Evolutionary conservation across 2,113 vertebrate genomes (phyloP), one percentile per base, ranked within the genome.

Genomic region (Euleptes europaea): DNA sequence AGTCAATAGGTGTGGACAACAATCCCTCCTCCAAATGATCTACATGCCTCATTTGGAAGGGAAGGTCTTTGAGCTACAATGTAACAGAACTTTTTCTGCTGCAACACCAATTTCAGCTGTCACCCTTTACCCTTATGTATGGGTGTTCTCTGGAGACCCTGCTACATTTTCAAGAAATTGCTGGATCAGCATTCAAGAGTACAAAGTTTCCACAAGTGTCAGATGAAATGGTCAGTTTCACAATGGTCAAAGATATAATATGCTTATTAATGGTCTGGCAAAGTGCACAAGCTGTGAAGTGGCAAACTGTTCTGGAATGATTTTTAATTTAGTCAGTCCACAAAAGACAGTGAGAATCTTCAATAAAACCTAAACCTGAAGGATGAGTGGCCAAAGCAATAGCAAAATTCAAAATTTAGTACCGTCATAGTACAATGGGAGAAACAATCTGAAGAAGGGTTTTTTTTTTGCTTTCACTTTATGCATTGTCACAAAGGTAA

Each of bases 191-290:
- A 23, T 33, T 21, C 70, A 83, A 31, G n/a, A 74, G n/a, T 72
- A 28, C 4, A 2, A 65, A 83, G 51, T 10, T 3, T 28, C 40
- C 40, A 40, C 57, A 40, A 47, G 28, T n/a, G 47, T 75, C 47
- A 75, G 72, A 75, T 75, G 49, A 83, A 83, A 83, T 38, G 35
- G 40, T 67, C 79, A 81, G 47, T 83, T 66, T 65, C 60, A 83
- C 72, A 83, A 65, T 66, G 72, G 72, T 57, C 70, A 65, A 83
- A 75, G 31, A 60, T 75, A 57, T 83, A 75, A 74, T 83, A 44
- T 63, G 70, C 70, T 83, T 47, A 75, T 83, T 75, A 83, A 83
- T 66, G 42, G 74, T 75, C 72, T 75, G 82, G 57, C 57, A 47
- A 83, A 75, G 71, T 75, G 42, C 74, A 42, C 38, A 83, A 83